Evolutionary conservation across 2,888 invertebrate genomes (phyloP), one percentile per base, ranked within the genome.

Genomic region (Latrodectus elegans): DNA sequence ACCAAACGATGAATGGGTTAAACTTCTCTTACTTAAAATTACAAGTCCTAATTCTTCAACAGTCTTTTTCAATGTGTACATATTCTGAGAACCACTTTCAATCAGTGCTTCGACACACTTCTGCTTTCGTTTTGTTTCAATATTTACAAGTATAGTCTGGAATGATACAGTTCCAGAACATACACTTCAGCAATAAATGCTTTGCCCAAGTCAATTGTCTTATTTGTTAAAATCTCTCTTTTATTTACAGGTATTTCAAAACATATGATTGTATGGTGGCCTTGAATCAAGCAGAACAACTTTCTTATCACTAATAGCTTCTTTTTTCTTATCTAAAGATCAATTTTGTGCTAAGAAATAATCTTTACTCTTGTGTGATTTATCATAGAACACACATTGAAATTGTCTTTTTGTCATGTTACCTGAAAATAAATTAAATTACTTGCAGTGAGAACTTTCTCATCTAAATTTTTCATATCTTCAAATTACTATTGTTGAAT

Each of bases 21-120:
- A 70, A 70, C 9, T 70, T 70, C 15, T 70, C 38, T 65, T n/a
- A n/a, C n/a, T n/a, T n/a, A n/a, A n/a, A n/a, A n/a, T n/a, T 22
- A 22, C 22, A 22, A 22, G 22, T 22, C 22, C 22, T 22, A 22
- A 22, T 22, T 22, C 22, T 22, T 22, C 22, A 22, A 1, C 22
- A 22, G 22, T 22, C 22, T 22, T 22, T 22, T 22, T 22, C 22
- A 22, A 22, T 22, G 1, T 22, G 22, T 22, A 12, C n/a, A 22
- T 9, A 8, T 65, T 65, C 65, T 65, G n/a, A 65, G n/a, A 65
- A 65, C 10, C 65, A 15, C 65, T 65, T 9, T 65, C 65, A 65
- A 65, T 65, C 17, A 65, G 17, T 65, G 10, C 65, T 15, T 22
- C 1, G 22, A 22, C 22, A 22, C 22, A 22, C 22, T 22, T 22